A percentile compares a stretch with the other conserved stretches of the same genome.
phyloP scores from a whole-genome alignment of 2,888 invertebrate genomes.

The Nymphalis c-album region DNA sequence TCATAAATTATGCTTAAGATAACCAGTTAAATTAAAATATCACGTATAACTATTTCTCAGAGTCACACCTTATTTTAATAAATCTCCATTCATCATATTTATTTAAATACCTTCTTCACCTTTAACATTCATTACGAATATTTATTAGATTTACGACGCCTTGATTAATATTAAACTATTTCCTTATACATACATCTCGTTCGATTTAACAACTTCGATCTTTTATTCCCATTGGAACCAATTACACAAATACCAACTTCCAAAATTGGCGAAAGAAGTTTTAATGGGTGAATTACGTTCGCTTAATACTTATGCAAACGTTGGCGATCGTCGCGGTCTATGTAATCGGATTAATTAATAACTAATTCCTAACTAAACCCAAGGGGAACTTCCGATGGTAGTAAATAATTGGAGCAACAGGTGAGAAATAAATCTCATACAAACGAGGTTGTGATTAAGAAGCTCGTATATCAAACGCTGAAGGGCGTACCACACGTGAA shows the following conservation, averaged over 20 bases:
- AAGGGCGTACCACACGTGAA: slow-evolving; percentile 63
- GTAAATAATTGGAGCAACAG: slow-evolving; percentile 77
- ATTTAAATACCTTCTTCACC: slow-evolving; percentile 43
- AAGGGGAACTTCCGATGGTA: slow-evolving; percentile 66
- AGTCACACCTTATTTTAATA: slow-evolving; percentile 31
- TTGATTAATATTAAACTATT: slow-evolving; percentile 40
- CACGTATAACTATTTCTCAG: slow-evolving; percentile 32
- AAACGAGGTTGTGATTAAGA: slow-evolving; percentile 73
- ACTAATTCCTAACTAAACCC: slow-evolving; percentile 36
- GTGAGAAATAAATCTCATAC: slow-evolving; percentile 73
- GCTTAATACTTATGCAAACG: slow-evolving; percentile 38
- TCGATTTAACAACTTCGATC: slow-evolving; percentile 31
- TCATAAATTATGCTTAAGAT: slow-evolving; percentile 2
- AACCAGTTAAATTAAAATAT: slow-evolving; percentile 23
- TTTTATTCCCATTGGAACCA: slow-evolving; percentile 20
- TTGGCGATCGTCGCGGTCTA: slow-evolving; percentile 35
- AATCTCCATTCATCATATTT: slow-evolving; percentile 39
- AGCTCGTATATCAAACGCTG: slow-evolving; percentile 67
- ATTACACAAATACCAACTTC: slow-evolving; percentile 30
- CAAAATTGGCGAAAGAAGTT: slow-evolving; percentile 33
- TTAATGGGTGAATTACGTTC: slow-evolving; percentile 22
- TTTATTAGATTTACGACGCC: slow-evolving; percentile 38
- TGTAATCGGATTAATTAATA: slow-evolving; percentile 47
- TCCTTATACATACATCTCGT: slow-evolving; percentile 32
- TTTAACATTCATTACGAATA: slow-evolving; percentile 39